Evolutionary conservation across 1,140 invertebrate species (phyloP).

Genomic region (Cyphomyrmex costatus): DNA sequence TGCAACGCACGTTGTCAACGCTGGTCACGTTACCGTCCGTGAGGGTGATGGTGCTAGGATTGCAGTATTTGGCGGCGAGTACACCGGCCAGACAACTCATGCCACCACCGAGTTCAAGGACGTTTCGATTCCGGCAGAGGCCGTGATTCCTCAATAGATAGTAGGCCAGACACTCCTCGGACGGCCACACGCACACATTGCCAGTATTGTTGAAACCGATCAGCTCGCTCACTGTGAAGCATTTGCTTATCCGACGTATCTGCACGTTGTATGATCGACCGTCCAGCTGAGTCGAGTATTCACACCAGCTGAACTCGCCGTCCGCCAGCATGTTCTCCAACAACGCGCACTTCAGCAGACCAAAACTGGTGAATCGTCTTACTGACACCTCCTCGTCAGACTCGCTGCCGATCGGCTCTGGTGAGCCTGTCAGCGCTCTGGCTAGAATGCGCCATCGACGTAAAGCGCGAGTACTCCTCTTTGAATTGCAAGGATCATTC

Average conservation of each 20-base stretch:
- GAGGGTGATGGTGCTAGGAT: constrained; percentile 88
- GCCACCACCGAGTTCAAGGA: constrained; percentile 94
- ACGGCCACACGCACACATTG: constrained; percentile 97
- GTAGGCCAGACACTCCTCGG: constrained; percentile 94
- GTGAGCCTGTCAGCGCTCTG: constrained; percentile 88
- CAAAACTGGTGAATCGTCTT: constrained; percentile 88
- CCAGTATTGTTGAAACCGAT: constrained; percentile 96
- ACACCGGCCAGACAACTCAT: constrained; percentile 95
- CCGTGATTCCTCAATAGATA: constrained; percentile 90
- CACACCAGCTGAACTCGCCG: constrained; percentile 82
- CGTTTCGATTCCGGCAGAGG: constrained; percentile 89
- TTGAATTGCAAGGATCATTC: constrained; percentile 2
- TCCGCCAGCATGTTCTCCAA: constrained; percentile 77
- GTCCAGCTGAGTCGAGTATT: constrained; percentile 87
- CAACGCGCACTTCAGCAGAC: constrained; percentile 84
- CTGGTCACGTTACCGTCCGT: constrained; percentile 94
- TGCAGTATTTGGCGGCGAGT: constrained; percentile 90
- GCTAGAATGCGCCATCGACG: constrained; percentile 91
- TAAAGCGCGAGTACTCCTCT: constrained; percentile 85
- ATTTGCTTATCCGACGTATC: constrained; percentile 88
- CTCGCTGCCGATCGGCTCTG: constrained; percentile 81
- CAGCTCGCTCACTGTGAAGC: constrained; percentile 90
- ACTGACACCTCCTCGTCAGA: constrained; percentile 87
- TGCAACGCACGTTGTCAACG: constrained; percentile 91
- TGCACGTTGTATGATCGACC: constrained; percentile 85